Evolutionary conservation across 2,113 vertebrate genomes (phyloP), one percentile per base, ranked within the genome.

Genomic region (Hemiscyllium ocellatum): DNA sequence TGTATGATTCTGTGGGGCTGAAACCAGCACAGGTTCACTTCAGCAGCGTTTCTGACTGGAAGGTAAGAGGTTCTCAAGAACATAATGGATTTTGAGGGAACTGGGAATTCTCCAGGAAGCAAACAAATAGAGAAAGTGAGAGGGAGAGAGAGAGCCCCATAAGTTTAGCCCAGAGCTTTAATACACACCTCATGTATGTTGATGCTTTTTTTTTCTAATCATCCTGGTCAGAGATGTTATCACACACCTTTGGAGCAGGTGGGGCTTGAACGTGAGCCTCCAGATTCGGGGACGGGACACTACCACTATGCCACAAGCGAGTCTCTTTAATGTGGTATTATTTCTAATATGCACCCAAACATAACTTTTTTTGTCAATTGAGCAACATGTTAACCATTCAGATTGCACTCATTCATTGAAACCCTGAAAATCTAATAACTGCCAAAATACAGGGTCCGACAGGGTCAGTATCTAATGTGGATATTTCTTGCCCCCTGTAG

Each of bases 401-500:
- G 37, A 83, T 42, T 83, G 37, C 37, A 42, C 20, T 83, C 20
- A 47, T 83, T 83, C 37, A 83, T 0, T 37, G n/a, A 61, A 95
- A 10, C 50, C 19, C n/a, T 78, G 68, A 69, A 83, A 68, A 29
- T 94, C 76, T 65, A 66, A 15, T 42, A 33, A 26, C 52, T 89
- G 13, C 29, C 33, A 33, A 19, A 47, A 37, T 66, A 91, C 56
- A n/a, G 61, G 89, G 66, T 3, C 26, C 61, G 26, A 4, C 33
- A 89, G 13, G 61, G 87, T 90, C 42, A 20, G 19, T 15, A 2
- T 37, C 68, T 78, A 56, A 52, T 26, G 17, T 65, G 95, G 12
- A 33, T 95, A 6, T 19, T 78, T 5, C 4, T 69, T 68, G 10
- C 69, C 0, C 7, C 80, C 89, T 15, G 0, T 95, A 99, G 99